These are phyloP conservation scores for Chauna torquata DNA, from an alignment of 2,113 vertebrate genomes.

Conservation along the genomic window DNA sequence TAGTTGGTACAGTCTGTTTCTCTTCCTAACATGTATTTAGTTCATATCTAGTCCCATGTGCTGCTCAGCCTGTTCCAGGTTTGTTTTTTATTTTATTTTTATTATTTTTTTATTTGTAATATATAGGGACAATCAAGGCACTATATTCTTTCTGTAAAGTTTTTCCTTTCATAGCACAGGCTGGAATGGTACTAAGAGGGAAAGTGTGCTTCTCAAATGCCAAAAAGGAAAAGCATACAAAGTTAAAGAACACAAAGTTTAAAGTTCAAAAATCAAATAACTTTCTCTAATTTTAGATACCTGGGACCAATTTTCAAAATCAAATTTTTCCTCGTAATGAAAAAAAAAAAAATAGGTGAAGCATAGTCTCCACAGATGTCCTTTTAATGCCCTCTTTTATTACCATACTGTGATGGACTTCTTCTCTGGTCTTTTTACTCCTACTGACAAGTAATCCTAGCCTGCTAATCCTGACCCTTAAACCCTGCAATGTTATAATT, in stretches of 20 bases:
- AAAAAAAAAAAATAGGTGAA: neutral
- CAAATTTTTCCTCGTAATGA: neutral
- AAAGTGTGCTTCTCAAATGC: neutral
- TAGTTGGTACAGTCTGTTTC: neutral
- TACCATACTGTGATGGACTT: neutral
- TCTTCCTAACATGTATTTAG: neutral
- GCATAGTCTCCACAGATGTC: neutral
- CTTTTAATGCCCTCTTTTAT: conserved; percentile 6
- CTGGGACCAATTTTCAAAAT: neutral
- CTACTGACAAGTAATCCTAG: conserved; percentile 15
- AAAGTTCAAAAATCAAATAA: neutral
- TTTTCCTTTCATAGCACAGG: conserved; percentile 8
- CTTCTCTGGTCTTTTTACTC: conserved; percentile 11
- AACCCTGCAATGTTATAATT: conserved; percentile 47
- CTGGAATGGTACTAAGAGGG: conserved; percentile 22
- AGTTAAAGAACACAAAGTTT: neutral
- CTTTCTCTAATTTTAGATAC: neutral
- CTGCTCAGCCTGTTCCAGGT: neutral
- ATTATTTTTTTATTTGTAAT: neutral
- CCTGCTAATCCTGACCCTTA: conserved; percentile 43
- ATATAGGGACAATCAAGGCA: neutral
- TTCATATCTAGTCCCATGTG: neutral
- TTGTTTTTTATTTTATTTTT: neutral
- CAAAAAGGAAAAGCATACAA: neutral
- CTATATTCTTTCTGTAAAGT: conserved; percentile 36